Evolutionary conservation across 2,113 vertebrate species (phyloP), one percentile per base, ranked within the genome.

Genomic region (Procavia capensis): DNA sequence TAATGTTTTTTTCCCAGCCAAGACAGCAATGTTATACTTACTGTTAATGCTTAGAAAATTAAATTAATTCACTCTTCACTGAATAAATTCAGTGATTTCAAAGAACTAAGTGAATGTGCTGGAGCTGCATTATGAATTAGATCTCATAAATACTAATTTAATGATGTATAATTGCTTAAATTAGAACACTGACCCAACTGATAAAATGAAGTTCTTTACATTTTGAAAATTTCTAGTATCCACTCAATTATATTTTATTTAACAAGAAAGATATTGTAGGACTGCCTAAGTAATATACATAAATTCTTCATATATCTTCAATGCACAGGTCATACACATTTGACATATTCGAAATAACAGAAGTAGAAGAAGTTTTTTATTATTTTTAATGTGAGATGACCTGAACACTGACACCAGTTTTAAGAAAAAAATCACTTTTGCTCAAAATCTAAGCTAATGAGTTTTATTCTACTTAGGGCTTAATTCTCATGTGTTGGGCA

Each of bases 101-200:
- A 96, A 95, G 50, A 91, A 39, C 81, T 96, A 91, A 97, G 50
- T 31, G 95, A 96, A 96, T 79, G 27, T 96, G 66, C 94, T 92
- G 66, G 88, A 80, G 27, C 95, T 96, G 61, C 98, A 97, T 98
- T 97, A 97, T 96, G 94, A 83, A 97, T 93, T 96, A 0, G 0
- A 88, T 94, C 93, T 96, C 88, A 76, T 98, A 97, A 96, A 97
- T 96, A 97, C 96, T 97, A 97, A 79, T 91, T 64, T 98, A 98
- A 97, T 91, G 78, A 63, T 78, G 0, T 93, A 41, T 96, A 98
- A 98, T 98, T 93, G 79, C 93, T 95, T 97, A 93, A 97, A 97
- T 98, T 97, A 96, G 81, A 96, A 80, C 45, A 89, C 80, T 79
- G 64, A 94, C 81, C 61, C 96, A 59, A 87, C 94, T 95, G 85